Conservation (phyloP, 2,113 vertebrate species). For the Rhea americana region DNA sequence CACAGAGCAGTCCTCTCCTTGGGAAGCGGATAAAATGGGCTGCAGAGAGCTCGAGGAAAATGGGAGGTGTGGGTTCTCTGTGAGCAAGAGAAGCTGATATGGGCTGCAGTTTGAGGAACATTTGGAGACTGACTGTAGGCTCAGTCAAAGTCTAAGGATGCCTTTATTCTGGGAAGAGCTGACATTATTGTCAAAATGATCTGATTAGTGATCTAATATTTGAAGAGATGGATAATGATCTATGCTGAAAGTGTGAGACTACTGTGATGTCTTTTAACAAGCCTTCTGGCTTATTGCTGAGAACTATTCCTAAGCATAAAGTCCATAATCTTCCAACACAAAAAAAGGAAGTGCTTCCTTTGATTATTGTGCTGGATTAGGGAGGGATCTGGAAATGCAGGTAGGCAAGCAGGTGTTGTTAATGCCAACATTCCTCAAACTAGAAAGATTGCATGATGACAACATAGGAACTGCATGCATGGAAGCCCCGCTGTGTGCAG, state of each 20-base stretch:
- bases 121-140: neutral
- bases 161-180: neutral
- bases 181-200: neutral
- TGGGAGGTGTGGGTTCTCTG: neutral
- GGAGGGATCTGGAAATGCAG: neutral
- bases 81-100: neutral
- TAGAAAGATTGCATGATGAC: neutral
- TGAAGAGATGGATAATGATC: neutral
- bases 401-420: neutral
- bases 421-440: neutral
- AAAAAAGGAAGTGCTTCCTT: neutral
- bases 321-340: neutral
- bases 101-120: neutral
- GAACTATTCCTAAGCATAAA: neutral
- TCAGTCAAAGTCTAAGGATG: neutral
- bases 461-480: conserved; percentile 32
- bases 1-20: neutral
- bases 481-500: conserved; percentile 5
- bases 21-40: neutral
- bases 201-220: neutral
- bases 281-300: neutral
- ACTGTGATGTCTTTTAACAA: neutral
- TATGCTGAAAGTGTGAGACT: neutral
- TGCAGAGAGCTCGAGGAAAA: neutral
- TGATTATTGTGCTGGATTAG: neutral